Percentiles rank a stretch among this genome's conserved stretches.
Evolutionary conservation across 2,113 vertebrate species (phyloP).

Genomic region (Sceloporus tristichus): DNA sequence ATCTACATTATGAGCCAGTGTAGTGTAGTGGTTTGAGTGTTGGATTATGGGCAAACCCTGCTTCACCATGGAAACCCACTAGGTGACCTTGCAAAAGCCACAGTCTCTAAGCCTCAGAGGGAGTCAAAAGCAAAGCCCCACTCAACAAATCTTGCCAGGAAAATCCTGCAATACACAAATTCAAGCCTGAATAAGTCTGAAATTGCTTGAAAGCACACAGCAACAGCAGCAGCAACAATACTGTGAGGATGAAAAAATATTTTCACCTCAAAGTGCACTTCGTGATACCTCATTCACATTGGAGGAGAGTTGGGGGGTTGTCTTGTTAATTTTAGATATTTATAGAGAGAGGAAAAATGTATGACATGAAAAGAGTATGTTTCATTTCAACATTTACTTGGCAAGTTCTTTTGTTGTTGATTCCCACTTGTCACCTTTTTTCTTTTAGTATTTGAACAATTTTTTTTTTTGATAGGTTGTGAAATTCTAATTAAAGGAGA

Average conservation of each 20-base stretch:
- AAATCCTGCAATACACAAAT: too few species aligned
- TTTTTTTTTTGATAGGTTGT: background rate
- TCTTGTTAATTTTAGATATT: background rate
- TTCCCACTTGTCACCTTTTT: background rate
- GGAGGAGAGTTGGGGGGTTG: background rate
- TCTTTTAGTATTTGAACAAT: background rate
- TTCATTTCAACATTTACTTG: background rate
- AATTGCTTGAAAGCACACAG: too few species aligned
- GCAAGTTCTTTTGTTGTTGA: background rate
- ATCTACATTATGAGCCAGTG: too few species aligned
- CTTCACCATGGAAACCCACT: too few species aligned
- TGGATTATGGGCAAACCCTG: too few species aligned
- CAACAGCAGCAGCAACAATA: too few species aligned
- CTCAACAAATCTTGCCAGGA: too few species aligned
- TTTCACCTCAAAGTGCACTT: background rate
- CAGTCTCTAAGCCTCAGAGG: too few species aligned
- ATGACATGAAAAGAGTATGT: background rate
- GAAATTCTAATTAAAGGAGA: background rate
- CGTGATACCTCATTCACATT: background rate
- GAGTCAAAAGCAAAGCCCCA: too few species aligned
- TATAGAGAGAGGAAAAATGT: constrained; percentile 16
- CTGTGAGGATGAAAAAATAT: background rate
- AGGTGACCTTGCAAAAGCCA: too few species aligned
- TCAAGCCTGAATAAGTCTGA: too few species aligned
- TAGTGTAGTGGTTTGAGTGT: too few species aligned